Conservation (phyloP, 2,888 invertebrate species). For the Oligia fasciuncula region DNA sequence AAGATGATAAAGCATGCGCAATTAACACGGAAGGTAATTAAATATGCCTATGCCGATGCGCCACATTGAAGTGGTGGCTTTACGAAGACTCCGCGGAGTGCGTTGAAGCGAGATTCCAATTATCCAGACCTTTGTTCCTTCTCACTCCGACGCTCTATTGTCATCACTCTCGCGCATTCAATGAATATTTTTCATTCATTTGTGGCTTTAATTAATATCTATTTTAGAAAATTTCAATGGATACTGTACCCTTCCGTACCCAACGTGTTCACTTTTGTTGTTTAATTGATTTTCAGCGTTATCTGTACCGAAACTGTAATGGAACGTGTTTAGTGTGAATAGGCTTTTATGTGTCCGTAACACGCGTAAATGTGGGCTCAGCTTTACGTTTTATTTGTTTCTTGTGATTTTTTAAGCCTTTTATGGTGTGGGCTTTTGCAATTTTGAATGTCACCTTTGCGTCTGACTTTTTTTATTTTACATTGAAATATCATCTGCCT, state of each 20-base stretch:
- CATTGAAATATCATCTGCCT: too few relatives aligned
- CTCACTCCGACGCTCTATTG: constrained; percentile 61
- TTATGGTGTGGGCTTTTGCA: neutral
- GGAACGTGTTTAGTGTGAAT: constrained; percentile 52
- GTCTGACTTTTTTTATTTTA: neutral
- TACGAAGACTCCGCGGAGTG: constrained; percentile 61
- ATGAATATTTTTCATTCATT: constrained; percentile 70
- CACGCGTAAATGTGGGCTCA: constrained; percentile 21
- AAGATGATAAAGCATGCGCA: constrained; percentile 5
- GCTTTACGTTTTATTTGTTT: constrained; percentile 15
- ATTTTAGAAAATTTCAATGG: constrained; percentile 64
- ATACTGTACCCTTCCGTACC: constrained; percentile 64
- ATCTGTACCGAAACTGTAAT: constrained; percentile 57
- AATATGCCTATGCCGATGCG: constrained; percentile 3
- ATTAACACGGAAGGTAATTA: constrained; percentile 11
- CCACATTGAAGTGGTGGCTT: constrained; percentile 22
- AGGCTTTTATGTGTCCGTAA: constrained; percentile 45
- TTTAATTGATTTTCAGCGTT: constrained; percentile 66
- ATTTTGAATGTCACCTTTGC: neutral
- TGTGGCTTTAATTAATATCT: constrained; percentile 69
- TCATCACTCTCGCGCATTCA: constrained; percentile 66
- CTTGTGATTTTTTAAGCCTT: constrained; percentile 25
- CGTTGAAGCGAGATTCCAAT: constrained; percentile 70
- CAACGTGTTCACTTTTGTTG: constrained; percentile 62
- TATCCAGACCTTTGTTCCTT: constrained; percentile 69